Base-by-base conservation (phyloP, 2,797 vertebrate species). In the Poecilia gillii region DNA sequence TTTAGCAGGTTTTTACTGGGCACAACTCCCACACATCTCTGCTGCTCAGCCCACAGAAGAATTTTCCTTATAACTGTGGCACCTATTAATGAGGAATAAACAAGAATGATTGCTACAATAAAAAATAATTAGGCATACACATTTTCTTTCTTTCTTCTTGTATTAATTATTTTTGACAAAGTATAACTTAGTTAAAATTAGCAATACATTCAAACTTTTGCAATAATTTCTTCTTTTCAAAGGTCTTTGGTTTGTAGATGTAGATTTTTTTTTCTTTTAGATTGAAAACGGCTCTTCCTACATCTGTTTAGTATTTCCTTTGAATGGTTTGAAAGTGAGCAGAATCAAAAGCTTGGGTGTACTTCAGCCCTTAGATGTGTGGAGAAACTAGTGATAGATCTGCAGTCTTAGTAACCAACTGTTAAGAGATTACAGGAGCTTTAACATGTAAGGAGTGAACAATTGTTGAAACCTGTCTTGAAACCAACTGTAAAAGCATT, bases 371-470 rank as follows among this genome's bases (percentile, higher is more conserved):
- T 80, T 49, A 0, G 46, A 74, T 84, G 66, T 82, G 43, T 77
- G 59, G 45, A 82, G 39, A 79, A 88, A 74, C 64, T 41, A 45
- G 53, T 82, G 83, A 82, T 86, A 77, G 77, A 84, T 86, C 82
- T 84, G 39, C 74, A 39, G 73, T 71, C 72, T 82, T 68, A 80
- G 77, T 59, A 83, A 77, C 47, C 81, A 81, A 80, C 75, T 81
- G 83, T 82, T 85, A 72, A 72, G 72, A 86, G 84, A 79, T 85
- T 88, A 83, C 51, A 74, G 73, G 77, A 49, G 75, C 84, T 87
- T 76, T 78, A 72, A 82, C 23, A 72, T 70, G 45, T n/a, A 78
- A 70, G 74, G 43, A 75, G 0, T 1, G 73, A 85, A 76, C 81
- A 88, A 80, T 83, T 85, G 87, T 80, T 77, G 72, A 73, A 87